Base-by-base conservation (phyloP, 2,888 invertebrate species). In the Anoplius nigerrimus region DNA sequence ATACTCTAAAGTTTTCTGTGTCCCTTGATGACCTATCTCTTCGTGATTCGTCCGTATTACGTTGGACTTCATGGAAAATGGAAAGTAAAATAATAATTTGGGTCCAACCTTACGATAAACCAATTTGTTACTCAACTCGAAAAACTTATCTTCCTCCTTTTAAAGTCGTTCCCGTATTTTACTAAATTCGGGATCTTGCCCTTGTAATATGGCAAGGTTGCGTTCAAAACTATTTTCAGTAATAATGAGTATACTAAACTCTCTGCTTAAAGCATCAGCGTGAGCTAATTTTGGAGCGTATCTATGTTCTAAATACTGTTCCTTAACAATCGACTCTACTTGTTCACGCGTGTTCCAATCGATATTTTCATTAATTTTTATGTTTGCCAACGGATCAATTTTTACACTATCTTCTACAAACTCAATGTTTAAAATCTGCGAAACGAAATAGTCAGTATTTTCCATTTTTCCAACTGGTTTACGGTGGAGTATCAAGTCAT, bases 231-330 rank as follows among this genome's bases (percentile, higher is more conserved):
- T 59, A 20, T 55, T 60, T 22, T 54, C 55, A 1, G 34, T 55
- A 6, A 66, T 58, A 15, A 59, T 16, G 11, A 46, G n/a, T 8
- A 64, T 15, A 27, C 15, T 24, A 48, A 21, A 22, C 0, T 15
- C 13, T 6, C 55, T 2, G 52, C 75, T 75, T 43, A 79, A 57
- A 13, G 80, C 80, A 69, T 82, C 81, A 8, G 76, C 82, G 61
- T 82, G 81, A 8, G 27, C 54, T 78, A 81, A 80, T 27, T 67
- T 56, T 0, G 51, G 54, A 11, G 63, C 68, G 0, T 66, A 84
- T 62, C 81, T 61, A 0, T 81, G 79, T 66, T 81, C 80, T n/a
- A n/a, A n/a, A n/a, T 84, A 24, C 2, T 24, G 24, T 24, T 24
- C 24, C 6, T 24, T 2, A 24, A 24, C 6, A 24, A 24, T 6